These are phyloP conservation scores for Folsomia manolachei DNA, from an alignment of 2,888 invertebrate genomes.

Conservation along the genomic window DNA sequence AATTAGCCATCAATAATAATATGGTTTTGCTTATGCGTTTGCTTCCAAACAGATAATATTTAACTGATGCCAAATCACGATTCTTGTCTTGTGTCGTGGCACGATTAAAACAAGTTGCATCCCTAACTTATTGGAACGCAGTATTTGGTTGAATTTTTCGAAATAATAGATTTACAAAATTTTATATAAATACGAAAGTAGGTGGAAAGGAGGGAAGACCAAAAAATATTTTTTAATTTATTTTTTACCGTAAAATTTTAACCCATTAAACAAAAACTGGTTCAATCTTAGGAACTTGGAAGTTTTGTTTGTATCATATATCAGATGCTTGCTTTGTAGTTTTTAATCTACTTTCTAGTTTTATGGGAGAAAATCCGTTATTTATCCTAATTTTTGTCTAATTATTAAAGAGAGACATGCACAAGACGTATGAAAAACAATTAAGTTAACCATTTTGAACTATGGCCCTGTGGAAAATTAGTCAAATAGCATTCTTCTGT, in stretches of 20 bases:
- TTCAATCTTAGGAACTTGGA: background rate
- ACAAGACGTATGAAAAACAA: background rate
- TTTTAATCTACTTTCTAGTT: background rate
- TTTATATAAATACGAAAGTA: background rate
- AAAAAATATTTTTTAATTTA: too few relatives aligned
- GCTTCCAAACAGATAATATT: background rate
- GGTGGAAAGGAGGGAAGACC: too few relatives aligned
- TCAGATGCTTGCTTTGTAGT: too few relatives aligned
- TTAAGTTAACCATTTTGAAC: background rate
- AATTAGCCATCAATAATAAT: slow-evolving; percentile 4
- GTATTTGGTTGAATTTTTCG: background rate
- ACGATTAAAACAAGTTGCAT: background rate
- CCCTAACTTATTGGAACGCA: background rate
- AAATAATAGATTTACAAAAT: background rate
- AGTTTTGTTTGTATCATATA: background rate
- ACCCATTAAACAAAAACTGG: background rate
- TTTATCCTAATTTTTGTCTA: background rate
- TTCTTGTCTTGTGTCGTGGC: background rate
- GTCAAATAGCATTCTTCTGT: background rate
- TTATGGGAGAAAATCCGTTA: background rate
- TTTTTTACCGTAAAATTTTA: background rate
- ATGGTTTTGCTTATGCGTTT: background rate
- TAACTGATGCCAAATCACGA: background rate
- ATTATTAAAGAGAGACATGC: too few relatives aligned
- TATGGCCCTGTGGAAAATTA: background rate